Evolutionary conservation across 2,888 invertebrate genomes (phyloP).

Genomic region (Pseudoips prasinana): DNA sequence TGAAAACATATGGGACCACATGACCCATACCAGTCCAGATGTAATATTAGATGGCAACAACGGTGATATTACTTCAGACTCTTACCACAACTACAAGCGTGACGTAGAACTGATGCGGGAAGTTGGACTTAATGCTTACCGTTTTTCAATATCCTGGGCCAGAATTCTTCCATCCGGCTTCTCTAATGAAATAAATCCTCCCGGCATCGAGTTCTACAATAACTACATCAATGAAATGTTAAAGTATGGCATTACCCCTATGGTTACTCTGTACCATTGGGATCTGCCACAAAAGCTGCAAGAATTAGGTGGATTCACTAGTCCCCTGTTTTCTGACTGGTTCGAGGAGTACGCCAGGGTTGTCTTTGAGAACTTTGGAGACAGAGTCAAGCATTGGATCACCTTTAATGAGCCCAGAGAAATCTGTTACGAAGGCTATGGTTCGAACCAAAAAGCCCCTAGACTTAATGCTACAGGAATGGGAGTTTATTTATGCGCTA

Average conservation of each 20-base stretch:
- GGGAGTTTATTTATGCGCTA: slow-evolving; percentile 71
- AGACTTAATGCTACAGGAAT: slow-evolving; percentile 56
- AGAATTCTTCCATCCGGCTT: slow-evolving; percentile 82
- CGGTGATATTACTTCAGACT: slow-evolving; percentile 81
- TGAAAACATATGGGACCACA: slow-evolving; percentile 49
- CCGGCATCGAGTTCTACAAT: slow-evolving; percentile 84
- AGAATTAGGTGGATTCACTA: slow-evolving; percentile 42
- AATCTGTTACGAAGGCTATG: slow-evolving; percentile 68
- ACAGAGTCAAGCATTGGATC: slow-evolving; percentile 52
- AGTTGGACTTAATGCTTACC: slow-evolving; percentile 67
- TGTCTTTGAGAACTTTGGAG: slow-evolving; percentile 64
- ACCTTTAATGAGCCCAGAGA: slow-evolving; percentile 72
- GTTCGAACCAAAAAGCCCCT: slow-evolving; percentile 47
- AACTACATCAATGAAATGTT: slow-evolving; percentile 82
- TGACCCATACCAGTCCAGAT: slow-evolving; percentile 41
- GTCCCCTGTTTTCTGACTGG: slow-evolving; percentile 60
- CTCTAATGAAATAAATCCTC: slow-evolving; percentile 72
- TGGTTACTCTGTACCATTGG: slow-evolving; percentile 79
- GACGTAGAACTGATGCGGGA: slow-evolving; percentile 68
- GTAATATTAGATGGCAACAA: slow-evolving; percentile 53
- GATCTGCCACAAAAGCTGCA: slow-evolving; percentile 64
- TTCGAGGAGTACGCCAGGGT: slow-evolving; percentile 73
- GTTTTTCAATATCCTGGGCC: slow-evolving; percentile 84
- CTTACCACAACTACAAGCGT: slow-evolving; percentile 81
- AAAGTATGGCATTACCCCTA: slow-evolving; percentile 81